These are phyloP conservation scores for Urocynchramus pylzowi DNA, from an alignment of 2,113 vertebrate genomes.

Conservation along the genomic window DNA sequence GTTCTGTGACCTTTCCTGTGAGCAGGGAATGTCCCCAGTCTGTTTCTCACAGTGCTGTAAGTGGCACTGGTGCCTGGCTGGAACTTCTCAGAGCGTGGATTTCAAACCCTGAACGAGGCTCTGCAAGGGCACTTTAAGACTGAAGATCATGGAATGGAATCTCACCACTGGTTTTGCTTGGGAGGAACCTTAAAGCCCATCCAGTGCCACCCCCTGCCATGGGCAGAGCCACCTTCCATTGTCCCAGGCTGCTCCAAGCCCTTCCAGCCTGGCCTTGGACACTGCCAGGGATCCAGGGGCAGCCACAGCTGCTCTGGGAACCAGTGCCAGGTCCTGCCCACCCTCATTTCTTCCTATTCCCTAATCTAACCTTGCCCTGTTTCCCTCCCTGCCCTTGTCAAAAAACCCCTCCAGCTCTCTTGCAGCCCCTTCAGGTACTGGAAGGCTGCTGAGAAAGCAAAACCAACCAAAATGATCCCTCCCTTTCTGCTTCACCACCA, in stretches of 20 bases:
- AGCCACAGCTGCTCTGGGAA: neutral
- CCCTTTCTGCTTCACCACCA: neutral
- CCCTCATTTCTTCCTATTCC: neutral
- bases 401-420: neutral
- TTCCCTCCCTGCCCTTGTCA: neutral
- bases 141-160: neutral
- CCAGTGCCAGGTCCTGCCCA: neutral
- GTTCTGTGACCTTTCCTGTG: neutral
- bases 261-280: neutral
- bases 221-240: neutral
- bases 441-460: neutral
- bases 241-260: neutral
- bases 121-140: neutral
- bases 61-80: neutral
- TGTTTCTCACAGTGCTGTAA: neutral
- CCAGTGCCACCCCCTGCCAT: neutral
- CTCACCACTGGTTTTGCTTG: neutral
- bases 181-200: neutral
- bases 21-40: neutral
- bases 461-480: neutral
- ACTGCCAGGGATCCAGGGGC: neutral
- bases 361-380: neutral
- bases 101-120: neutral
- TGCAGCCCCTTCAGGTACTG: neutral
- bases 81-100: rapidly evolving